phyloP scores from a whole-genome alignment of 2,888 invertebrate species.

The Agrilus biguttatus region DNA sequence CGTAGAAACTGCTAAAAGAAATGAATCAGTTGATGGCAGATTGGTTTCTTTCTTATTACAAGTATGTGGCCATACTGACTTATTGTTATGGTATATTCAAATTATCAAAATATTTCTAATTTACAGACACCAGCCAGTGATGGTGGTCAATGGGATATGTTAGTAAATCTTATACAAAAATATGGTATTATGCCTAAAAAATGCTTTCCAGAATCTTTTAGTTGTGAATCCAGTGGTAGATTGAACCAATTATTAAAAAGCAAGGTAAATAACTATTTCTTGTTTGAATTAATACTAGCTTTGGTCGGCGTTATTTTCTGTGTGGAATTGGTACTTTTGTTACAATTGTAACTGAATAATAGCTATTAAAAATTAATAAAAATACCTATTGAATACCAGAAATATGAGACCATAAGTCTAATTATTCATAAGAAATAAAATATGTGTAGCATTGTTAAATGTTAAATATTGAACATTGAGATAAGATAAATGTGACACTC shows the following conservation, averaged over 20 bases:
- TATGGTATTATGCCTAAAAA: conserved; percentile 82
- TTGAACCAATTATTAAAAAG: conserved; percentile 70
- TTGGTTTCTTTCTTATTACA: conserved; percentile 62
- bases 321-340: too few species aligned
- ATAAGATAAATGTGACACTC: too few species aligned
- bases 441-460: too few species aligned
- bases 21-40: conserved; percentile 65
- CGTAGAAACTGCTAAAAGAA: conserved; percentile 56
- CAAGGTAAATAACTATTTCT: conserved; percentile 41
- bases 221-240: conserved; percentile 56
- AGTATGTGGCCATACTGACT: conserved; percentile 27
- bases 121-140: conserved; percentile 64
- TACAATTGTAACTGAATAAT: too few species aligned
- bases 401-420: too few species aligned
- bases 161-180: conserved; percentile 72
- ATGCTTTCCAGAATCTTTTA: conserved; percentile 72
- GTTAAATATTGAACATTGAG: too few species aligned
- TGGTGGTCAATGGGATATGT: conserved; percentile 90
- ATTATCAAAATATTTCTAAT: neutral
- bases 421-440: too few species aligned
- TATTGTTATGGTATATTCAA: neutral
- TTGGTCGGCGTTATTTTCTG: too few species aligned
- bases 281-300: neutral
- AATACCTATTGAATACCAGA: too few species aligned
- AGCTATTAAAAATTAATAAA: too few species aligned